Evolutionary conservation across 2,797 vertebrate genomes (phyloP).

Genomic region (Sebastes melanostomus): DNA sequence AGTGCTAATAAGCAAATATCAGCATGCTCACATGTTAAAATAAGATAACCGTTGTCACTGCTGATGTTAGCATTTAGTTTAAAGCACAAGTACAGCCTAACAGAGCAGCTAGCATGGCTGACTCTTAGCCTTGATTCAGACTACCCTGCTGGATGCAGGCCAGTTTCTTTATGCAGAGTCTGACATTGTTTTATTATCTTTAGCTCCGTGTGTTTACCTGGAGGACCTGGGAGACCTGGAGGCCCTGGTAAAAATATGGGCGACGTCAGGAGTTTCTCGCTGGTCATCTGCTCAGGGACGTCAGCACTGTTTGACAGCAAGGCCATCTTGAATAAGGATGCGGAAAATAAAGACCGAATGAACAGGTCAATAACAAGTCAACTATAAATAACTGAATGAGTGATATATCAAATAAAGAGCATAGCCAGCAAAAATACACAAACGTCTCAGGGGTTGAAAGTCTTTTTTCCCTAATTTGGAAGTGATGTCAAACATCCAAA

Average conservation of each 20-base stretch:
- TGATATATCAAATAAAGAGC: not conserved
- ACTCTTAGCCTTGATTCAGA: not conserved
- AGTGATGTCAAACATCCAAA: conserved; percentile 5
- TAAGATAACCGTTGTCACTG: not conserved
- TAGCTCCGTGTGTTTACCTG: conserved; percentile 81
- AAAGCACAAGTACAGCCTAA: not conserved
- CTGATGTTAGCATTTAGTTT: not conserved
- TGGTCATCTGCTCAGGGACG: conserved; percentile 89
- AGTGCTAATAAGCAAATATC: not conserved
- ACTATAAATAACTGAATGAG: not conserved
- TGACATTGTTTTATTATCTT: not conserved
- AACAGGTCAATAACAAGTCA: not conserved
- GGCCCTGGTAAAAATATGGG: conserved; percentile 89
- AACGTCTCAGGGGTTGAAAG: not conserved
- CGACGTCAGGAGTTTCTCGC: conserved; percentile 87
- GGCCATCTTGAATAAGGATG: conserved; percentile 82
- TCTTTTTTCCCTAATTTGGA: not conserved
- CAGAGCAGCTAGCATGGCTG: not conserved
- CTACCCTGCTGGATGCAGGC: not conserved
- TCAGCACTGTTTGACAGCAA: conserved; percentile 90
- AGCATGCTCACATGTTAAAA: not conserved
- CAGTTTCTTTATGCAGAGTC: not conserved
- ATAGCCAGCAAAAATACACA: not conserved
- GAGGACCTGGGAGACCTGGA: conserved; percentile 89
- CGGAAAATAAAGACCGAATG: not conserved